A percentile compares a stretch with the other conserved stretches of the same genome.
Conservation (phyloP, 1,140 invertebrate species). For the Acromyrmex heyeri region DNA sequence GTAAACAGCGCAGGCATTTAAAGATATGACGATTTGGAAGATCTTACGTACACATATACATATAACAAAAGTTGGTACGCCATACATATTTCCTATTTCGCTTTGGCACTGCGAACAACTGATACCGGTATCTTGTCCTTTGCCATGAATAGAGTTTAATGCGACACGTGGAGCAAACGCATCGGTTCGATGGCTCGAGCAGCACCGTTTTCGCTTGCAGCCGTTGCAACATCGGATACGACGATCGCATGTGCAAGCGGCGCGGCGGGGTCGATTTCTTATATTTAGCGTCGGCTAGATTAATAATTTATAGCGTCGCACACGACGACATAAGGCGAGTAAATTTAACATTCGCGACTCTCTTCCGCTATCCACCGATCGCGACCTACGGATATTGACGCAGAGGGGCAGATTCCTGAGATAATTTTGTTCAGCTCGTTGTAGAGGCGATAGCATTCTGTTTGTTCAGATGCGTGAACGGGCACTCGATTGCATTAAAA, state of each 20-base stretch:
- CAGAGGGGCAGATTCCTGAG: background rate
- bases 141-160: constrained; percentile 32
- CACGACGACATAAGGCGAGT: background rate
- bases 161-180: constrained; percentile 45
- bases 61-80: background rate
- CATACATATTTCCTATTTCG: background rate
- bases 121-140: constrained; percentile 19
- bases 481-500: background rate
- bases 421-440: background rate
- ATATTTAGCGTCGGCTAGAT: constrained; percentile 40
- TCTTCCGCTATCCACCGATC: constrained; percentile 24
- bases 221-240: constrained; percentile 13
- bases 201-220: constrained; percentile 5
- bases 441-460: background rate
- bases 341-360: constrained; percentile 16
- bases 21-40: background rate
- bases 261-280: constrained; percentile 14
- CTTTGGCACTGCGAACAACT: background rate
- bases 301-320: constrained; percentile 38
- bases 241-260: background rate
- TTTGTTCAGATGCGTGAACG: background rate
- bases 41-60: background rate
- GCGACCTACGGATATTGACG: constrained; percentile 9
- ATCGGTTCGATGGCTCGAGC: background rate
- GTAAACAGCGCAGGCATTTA: background rate